Conservation (phyloP, 2,888 invertebrate genomes). For the Cephus spinipes region DNA sequence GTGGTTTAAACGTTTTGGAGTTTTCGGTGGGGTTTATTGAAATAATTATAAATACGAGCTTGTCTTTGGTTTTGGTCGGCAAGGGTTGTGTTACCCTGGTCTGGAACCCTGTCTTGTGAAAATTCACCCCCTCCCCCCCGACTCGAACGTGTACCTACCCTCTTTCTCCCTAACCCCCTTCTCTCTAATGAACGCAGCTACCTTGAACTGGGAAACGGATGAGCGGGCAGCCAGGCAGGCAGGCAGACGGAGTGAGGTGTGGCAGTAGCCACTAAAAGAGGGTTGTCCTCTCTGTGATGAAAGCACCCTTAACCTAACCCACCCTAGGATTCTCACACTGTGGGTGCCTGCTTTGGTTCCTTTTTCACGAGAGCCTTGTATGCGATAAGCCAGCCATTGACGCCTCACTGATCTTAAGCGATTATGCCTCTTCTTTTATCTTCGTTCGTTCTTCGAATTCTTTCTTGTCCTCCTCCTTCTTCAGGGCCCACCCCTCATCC, state of each 20-base stretch:
- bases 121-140: slow-evolving; percentile 16
- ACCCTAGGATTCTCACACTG: background rate
- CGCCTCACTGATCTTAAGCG: slow-evolving; percentile 59
- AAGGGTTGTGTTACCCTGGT: slow-evolving; percentile 26
- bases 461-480: slow-evolving; percentile 18
- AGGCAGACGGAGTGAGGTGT: slow-evolving; percentile 26
- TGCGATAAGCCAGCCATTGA: slow-evolving; percentile 49
- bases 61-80: slow-evolving; percentile 4
- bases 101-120: slow-evolving; percentile 27
- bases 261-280: slow-evolving; percentile 56
- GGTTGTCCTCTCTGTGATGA: slow-evolving; percentile 55
- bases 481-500: slow-evolving; percentile 18
- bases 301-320: slow-evolving; percentile 49
- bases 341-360: slow-evolving; percentile 16
- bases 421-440: slow-evolving; percentile 42
- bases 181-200: slow-evolving; percentile 62
- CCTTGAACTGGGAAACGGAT: slow-evolving; percentile 64
- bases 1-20: background rate
- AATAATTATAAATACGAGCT: slow-evolving; percentile 33
- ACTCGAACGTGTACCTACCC: background rate
- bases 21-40: slow-evolving; percentile 20
- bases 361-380: slow-evolving; percentile 17
- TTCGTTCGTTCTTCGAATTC: slow-evolving; percentile 28
- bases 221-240: slow-evolving; percentile 51
- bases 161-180: slow-evolving; percentile 2